A percentile compares a stretch with the other conserved stretches of the same genome.
Evolutionary conservation across 2,113 vertebrate genomes (phyloP).

Genomic region (Nibea coibor): DNA sequence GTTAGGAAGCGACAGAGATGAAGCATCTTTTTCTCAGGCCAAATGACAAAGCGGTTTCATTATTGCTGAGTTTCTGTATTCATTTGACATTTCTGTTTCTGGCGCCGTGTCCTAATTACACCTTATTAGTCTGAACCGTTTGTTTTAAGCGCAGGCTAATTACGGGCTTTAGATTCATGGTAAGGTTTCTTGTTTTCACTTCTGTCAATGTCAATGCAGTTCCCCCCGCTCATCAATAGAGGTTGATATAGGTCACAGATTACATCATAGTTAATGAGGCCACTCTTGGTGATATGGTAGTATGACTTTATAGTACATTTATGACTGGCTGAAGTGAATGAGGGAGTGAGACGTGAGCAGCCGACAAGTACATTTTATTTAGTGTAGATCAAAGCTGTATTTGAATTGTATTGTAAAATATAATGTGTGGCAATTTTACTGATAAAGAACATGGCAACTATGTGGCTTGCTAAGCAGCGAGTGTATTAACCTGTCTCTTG

Average conservation of each 20-base stretch:
- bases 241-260: slow-evolving; percentile 14
- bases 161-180: background rate
- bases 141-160: slow-evolving; percentile 9
- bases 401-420: background rate
- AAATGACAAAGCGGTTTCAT: slow-evolving; percentile 9
- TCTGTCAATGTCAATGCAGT: slow-evolving; percentile 1
- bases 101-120: background rate
- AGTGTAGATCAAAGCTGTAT: background rate
- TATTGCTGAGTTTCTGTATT: background rate
- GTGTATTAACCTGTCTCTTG: slow-evolving; percentile 2
- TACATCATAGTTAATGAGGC: slow-evolving; percentile 5
- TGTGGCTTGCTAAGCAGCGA: background rate
- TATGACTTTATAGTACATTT: background rate
- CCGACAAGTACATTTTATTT: background rate
- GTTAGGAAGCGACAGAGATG: background rate
- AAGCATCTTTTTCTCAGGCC: background rate
- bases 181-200: background rate
- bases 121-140: background rate
- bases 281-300: background rate
- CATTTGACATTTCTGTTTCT: slow-evolving; percentile 6
- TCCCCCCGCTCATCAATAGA: slow-evolving; percentile 10
- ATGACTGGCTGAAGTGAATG: background rate
- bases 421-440: background rate
- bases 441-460: background rate
- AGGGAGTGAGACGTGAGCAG: background rate